Conservation (phyloP, 2,113 vertebrate species). For the Sigmodon hispidus region DNA sequence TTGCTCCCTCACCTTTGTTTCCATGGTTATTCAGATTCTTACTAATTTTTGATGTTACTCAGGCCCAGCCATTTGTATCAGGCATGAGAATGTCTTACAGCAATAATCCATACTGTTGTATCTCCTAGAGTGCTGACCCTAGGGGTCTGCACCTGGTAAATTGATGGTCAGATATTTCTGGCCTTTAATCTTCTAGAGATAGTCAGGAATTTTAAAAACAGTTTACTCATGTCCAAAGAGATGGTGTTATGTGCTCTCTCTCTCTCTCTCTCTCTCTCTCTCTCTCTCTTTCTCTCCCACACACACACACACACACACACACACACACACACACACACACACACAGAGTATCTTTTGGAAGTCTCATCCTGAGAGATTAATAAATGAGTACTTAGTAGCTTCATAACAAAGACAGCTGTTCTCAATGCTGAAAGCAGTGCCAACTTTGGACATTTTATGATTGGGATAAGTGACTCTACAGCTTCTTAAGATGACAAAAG, state of each 20-base stretch:
- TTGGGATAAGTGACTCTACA: not conserved
- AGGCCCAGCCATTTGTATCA: not conserved
- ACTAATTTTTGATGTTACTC: conserved; percentile 36
- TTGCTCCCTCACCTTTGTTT: not conserved
- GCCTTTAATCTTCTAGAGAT: not conserved
- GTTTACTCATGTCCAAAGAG: not conserved
- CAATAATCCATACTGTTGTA: not conserved
- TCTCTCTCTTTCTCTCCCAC: not conserved
- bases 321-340: not conserved
- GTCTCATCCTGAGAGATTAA: not conserved
- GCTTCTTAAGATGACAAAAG: not conserved
- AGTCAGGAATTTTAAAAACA: not conserved
- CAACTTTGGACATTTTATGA: not conserved
- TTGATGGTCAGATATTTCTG: not conserved
- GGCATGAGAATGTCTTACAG: not conserved
- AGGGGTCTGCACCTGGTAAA: not conserved
- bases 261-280: not conserved
- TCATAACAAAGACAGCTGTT: not conserved
- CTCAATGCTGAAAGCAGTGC: not conserved
- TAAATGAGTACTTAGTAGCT: not conserved
- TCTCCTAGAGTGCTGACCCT: not conserved
- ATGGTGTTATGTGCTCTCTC: not conserved
- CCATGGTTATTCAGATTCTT: not conserved
- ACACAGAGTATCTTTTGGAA: not conserved
- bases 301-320: not conserved